These are phyloP conservation scores for Colinus virginianus DNA, from an alignment of 2,113 vertebrate genomes.

Conservation along the genomic window DNA sequence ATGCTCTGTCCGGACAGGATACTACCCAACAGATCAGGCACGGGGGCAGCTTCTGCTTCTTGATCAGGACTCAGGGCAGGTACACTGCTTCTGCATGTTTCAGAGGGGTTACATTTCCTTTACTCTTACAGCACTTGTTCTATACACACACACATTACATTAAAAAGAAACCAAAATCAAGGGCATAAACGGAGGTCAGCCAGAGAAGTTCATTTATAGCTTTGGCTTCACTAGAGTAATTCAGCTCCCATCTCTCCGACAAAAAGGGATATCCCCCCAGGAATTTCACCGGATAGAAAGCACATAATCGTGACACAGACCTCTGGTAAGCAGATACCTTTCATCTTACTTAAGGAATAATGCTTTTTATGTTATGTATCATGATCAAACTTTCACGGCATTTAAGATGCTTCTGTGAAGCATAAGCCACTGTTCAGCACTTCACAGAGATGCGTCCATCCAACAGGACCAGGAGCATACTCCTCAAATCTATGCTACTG, in stretches of 20 bases:
- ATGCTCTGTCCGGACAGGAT: constrained; percentile 93
- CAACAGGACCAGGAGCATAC: not conserved
- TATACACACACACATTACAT: constrained; percentile 26
- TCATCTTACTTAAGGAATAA: not conserved
- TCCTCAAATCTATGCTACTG: not conserved
- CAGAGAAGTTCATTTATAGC: not conserved
- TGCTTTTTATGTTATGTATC: not conserved
- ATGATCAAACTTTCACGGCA: not conserved
- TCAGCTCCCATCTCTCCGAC: not conserved
- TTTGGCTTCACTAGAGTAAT: not conserved
- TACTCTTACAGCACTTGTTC: constrained; percentile 59
- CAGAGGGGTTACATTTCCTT: constrained; percentile 56
- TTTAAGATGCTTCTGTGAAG: not conserved
- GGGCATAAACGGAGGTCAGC: constrained; percentile 1
- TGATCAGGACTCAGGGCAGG: constrained; percentile 64
- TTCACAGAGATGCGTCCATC: not conserved
- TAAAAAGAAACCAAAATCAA: constrained; percentile 47
- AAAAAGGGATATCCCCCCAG: not conserved
- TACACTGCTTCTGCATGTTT: constrained; percentile 72
- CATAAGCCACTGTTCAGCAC: not conserved
- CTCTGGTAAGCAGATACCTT: not conserved
- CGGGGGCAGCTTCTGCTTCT: constrained; percentile 82
- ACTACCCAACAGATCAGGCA: constrained; percentile 93
- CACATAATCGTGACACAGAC: not conserved
- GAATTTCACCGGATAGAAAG: not conserved